Evolutionary conservation across 2,888 invertebrate species (phyloP).

Genomic region (Erebia aethiops): DNA sequence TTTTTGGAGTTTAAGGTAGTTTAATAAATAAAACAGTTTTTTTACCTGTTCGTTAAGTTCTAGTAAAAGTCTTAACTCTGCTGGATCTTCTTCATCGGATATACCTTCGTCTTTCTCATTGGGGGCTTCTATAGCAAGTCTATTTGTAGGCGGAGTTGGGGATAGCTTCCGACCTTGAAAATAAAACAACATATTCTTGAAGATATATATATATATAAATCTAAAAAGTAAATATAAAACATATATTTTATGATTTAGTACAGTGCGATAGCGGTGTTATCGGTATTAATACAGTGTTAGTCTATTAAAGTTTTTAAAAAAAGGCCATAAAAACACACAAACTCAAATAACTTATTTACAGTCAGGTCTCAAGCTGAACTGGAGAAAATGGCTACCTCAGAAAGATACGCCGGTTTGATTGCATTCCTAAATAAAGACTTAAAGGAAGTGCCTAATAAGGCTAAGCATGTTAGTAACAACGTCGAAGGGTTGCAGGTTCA

Average conservation of each 20-base stretch:
- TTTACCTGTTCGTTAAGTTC: constrained; percentile 92
- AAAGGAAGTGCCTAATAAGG: constrained; percentile 42
- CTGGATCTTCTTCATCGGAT: constrained; percentile 91
- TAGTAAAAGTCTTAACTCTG: constrained; percentile 91
- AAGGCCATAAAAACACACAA: constrained; percentile 25
- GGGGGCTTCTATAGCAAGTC: constrained; percentile 85
- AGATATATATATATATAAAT: constrained; percentile 22
- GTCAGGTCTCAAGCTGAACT: constrained; percentile 53
- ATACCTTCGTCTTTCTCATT: constrained; percentile 89
- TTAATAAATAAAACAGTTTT: background rate
- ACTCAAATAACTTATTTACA: constrained; percentile 28
- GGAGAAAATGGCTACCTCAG: constrained; percentile 83
- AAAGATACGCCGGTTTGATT: constrained; percentile 64
- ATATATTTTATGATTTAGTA: constrained; percentile 43
- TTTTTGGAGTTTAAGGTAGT: background rate
- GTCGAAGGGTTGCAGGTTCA: constrained; percentile 51
- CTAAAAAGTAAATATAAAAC: constrained; percentile 33
- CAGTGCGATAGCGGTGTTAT: constrained; percentile 37
- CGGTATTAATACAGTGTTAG: constrained; percentile 31
- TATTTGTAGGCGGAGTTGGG: constrained; percentile 85
- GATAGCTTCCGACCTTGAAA: constrained; percentile 86
- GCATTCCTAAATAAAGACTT: constrained; percentile 48
- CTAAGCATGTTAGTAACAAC: constrained; percentile 72
- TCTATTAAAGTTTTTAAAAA: constrained; percentile 16
- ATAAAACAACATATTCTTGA: constrained; percentile 25